Base-by-base conservation (phyloP, 2,797 vertebrate genomes). In the Phalanger gymnotis region DNA sequence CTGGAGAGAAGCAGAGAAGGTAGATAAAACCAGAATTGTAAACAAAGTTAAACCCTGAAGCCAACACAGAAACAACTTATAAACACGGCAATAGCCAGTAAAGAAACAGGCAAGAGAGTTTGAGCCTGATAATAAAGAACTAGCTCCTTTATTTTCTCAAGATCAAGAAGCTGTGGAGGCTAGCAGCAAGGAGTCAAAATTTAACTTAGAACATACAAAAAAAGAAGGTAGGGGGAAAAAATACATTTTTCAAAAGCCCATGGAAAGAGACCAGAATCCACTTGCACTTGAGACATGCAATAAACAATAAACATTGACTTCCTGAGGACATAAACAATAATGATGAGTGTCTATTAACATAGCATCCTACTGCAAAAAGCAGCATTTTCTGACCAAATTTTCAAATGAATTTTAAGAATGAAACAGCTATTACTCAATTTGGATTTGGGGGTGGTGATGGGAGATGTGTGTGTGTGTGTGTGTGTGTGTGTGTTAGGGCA, bases 41-140 rank as follows among this genome's bases (percentile, higher is more conserved):
- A 94, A 94, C 95, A 95, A 91, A 97, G 93, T 92, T 87, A 93
- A 93, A 90, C 92, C 55, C 92, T 92, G 27, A 91, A 73, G 51
- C 91, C 92, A 94, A 55, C 93, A 55, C n/a, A 90, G 92, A 61
- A 95, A 55, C 89, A 89, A 93, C 73, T 25, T 94, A 92, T 57
- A 91, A 91, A 92, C 53, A 91, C 0, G 40, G 89, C 73, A 40
- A 96, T 51, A 91, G 54, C 52, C 13, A 11, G 54, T 0, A 2
- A 40, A 0, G 73, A 61, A 30, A 90, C 0, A 2, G 5, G 28
- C 40, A 25, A 87, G 40, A 87, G 40, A 51, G 40, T 87, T 87
- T 87, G 73, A 27, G 19, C 19, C 66, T 81, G 12, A 9, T 47
- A 87, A n/a, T 53, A 13, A 1, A 11, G 92, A 95, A 89, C 90